Percentiles rank a stretch among this genome's conserved stretches.
phyloP scores from a whole-genome alignment of 2,888 invertebrate species.

The Torymus aiolomorphi region DNA sequence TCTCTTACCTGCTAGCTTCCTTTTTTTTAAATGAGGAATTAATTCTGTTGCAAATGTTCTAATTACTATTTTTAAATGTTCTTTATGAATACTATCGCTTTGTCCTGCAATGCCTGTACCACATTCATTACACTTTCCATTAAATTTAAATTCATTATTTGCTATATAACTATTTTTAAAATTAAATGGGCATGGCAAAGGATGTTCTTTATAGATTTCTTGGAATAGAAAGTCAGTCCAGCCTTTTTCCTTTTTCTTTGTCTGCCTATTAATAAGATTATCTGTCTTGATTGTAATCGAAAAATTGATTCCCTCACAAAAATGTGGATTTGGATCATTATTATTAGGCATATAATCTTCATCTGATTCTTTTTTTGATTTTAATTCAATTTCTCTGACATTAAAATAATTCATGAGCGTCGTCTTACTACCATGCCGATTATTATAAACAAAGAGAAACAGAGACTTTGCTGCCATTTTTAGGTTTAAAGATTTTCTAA shows the following conservation, averaged over 20 bases:
- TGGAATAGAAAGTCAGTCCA: neutral
- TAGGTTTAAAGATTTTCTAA: slow-evolving; percentile 4
- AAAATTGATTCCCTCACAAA: neutral
- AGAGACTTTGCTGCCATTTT: slow-evolving; percentile 7
- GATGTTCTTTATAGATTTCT: neutral
- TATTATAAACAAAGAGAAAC: slow-evolving; percentile 2
- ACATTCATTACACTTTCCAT: slow-evolving; percentile 7
- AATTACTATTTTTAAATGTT: too few relatives aligned
- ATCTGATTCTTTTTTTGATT: neutral
- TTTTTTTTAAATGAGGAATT: too few relatives aligned
- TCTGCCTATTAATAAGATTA: neutral
- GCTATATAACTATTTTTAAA: slow-evolving; percentile 1
- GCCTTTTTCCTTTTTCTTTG: neutral
- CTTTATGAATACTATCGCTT: too few relatives aligned
- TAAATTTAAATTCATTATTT: slow-evolving; percentile 7
- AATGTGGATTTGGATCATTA: slow-evolving; percentile 6
- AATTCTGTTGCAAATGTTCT: too few relatives aligned
- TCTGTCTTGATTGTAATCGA: neutral
- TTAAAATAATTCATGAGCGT: neutral
- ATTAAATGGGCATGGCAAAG: slow-evolving; percentile 7
- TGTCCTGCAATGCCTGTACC: slow-evolving; percentile 1
- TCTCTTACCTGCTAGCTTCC: too few relatives aligned
- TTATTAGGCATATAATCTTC: neutral
- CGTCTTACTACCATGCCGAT: neutral
- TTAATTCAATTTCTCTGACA: neutral